These are phyloP conservation scores for Bursaphelenchus mucronatus DNA, from an alignment of 1,140 invertebrate species.

Conservation along the genomic window DNA sequence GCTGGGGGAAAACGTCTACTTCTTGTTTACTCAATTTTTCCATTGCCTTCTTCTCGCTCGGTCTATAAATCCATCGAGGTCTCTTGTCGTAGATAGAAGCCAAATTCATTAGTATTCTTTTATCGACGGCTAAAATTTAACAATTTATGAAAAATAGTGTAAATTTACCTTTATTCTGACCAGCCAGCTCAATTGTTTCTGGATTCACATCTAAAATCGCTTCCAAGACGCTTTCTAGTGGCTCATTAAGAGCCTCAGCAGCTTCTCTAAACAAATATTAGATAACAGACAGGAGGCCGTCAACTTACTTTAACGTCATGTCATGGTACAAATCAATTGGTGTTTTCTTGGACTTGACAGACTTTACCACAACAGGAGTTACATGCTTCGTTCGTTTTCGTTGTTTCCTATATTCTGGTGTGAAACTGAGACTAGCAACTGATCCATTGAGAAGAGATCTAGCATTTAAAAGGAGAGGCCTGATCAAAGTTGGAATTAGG, in stretches of 20 bases:
- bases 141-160: slow-evolving; percentile 21
- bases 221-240: slow-evolving; percentile 24
- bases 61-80: slow-evolving; percentile 27
- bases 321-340: slow-evolving; percentile 38
- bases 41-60: slow-evolving; percentile 35
- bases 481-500: too few relatives aligned
- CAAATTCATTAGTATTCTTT: slow-evolving; percentile 26
- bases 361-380: too few relatives aligned
- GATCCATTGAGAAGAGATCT: too few relatives aligned
- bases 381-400: too few relatives aligned
- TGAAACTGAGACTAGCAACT: too few relatives aligned
- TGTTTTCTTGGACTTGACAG: slow-evolving; percentile 35
- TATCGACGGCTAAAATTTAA: slow-evolving; percentile 25
- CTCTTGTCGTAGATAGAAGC: slow-evolving; percentile 25
- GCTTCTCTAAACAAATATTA: slow-evolving; percentile 40
- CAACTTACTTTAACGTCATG: slow-evolving; percentile 37
- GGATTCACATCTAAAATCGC: slow-evolving; percentile 31
- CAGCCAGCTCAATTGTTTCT: slow-evolving; percentile 29
- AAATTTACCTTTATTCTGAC: slow-evolving; percentile 11
- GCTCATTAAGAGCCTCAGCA: slow-evolving; percentile 29
- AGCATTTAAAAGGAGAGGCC: too few relatives aligned
- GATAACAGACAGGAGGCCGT: neutral
- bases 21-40: slow-evolving; percentile 21
- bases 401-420: too few relatives aligned
- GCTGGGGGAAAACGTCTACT: slow-evolving; percentile 32